Conservation (phyloP, 2,113 vertebrate species). For the Edolisoma coerulescens region DNA sequence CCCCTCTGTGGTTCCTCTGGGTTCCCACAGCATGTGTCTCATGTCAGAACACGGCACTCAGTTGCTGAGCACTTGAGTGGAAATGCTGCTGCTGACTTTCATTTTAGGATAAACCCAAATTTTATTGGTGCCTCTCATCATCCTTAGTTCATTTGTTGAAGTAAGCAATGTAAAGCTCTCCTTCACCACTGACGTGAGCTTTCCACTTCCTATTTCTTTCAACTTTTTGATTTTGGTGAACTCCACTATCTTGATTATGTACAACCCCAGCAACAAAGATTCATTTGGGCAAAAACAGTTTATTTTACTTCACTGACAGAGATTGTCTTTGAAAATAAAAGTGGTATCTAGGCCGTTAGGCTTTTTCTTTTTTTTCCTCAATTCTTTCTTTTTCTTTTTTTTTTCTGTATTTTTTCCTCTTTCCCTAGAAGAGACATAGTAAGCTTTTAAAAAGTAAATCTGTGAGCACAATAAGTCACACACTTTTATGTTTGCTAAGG, state of each 20-base stretch:
- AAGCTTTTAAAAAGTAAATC: not conserved
- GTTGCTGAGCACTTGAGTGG: not conserved
- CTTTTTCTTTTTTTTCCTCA: not conserved
- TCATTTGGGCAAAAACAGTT: not conserved
- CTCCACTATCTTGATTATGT: not conserved
- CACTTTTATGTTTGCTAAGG: not conserved
- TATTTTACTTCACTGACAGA: not conserved
- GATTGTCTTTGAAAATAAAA: not conserved
- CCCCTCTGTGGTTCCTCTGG: not conserved
- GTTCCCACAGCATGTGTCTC: fast-evolving
- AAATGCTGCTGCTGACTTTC: not conserved
- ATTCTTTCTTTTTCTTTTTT: not conserved
- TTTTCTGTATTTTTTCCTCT: not conserved
- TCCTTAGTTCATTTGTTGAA: not conserved
- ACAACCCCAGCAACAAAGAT: not conserved
- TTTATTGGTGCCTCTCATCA: not conserved
- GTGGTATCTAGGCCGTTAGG: not conserved
- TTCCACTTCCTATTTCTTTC: not conserved
- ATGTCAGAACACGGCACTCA: not conserved
- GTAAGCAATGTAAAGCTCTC: not conserved
- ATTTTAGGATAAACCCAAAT: not conserved
- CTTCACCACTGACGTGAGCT: not conserved
- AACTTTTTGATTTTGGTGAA: not conserved
- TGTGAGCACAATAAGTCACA: not conserved
- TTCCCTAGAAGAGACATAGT: not conserved